Evolutionary conservation across 2,888 invertebrate species (phyloP).

Genomic region (Thyatira batis): DNA sequence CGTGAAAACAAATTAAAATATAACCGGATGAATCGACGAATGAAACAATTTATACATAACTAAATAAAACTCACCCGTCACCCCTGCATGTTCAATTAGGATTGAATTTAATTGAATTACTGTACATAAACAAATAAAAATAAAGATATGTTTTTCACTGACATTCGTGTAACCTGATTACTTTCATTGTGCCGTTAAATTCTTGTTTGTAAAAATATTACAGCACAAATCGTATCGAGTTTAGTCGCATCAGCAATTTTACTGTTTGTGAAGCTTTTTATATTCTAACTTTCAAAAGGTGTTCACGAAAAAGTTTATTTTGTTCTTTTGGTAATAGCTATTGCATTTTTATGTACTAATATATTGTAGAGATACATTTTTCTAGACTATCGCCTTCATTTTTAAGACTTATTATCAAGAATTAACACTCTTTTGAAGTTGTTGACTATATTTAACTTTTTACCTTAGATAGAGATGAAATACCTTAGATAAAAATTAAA

Average conservation of each 20-base stretch:
- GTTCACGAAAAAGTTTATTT: too few species aligned
- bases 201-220: constrained; percentile 5
- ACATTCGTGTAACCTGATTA: constrained; percentile 62
- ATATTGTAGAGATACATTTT: too few species aligned
- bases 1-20: constrained; percentile 39
- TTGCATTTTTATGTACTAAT: too few species aligned
- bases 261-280: constrained; percentile 3
- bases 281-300: too few species aligned
- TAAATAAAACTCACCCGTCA: constrained; percentile 49
- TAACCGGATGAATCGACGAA: constrained; percentile 4
- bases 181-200: constrained; percentile 47
- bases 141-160: constrained; percentile 57
- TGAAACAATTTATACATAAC: constrained; percentile 22
- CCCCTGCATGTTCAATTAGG: constrained; percentile 50
- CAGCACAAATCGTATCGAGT: neutral
- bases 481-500: too few species aligned
- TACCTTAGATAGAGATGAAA: too few species aligned
- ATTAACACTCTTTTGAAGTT: too few species aligned
- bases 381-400: too few species aligned
- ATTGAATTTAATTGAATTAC: constrained; percentile 67
- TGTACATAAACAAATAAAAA: too few species aligned
- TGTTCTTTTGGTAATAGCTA: too few species aligned
- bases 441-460: too few species aligned
- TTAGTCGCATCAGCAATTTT: neutral
- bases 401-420: too few species aligned